Conservation (phyloP, 2,888 invertebrate genomes). For the Campoplex nolae region DNA sequence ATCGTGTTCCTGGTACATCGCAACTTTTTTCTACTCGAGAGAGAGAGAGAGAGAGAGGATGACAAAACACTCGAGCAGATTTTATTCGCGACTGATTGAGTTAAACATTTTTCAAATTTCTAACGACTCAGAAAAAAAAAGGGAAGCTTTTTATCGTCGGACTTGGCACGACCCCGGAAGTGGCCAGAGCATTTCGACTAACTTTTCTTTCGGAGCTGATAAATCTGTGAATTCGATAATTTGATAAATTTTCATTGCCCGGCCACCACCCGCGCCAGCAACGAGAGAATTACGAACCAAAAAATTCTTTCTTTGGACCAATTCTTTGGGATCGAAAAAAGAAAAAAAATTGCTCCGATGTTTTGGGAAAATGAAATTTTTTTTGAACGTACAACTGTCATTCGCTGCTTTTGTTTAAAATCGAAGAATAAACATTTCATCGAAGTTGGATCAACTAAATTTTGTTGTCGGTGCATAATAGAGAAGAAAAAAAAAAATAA, state of each 20-base stretch:
- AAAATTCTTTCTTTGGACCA: too few species aligned
- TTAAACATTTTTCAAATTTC: neutral
- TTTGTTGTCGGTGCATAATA: too few species aligned
- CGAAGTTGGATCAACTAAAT: neutral
- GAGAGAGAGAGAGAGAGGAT: too few species aligned
- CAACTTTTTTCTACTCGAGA: constrained; percentile 32
- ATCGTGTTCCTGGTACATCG: constrained; percentile 70
- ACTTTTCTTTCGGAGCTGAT: neutral
- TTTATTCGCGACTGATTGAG: constrained; percentile 58
- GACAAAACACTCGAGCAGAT: neutral
- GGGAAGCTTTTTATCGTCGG: neutral
- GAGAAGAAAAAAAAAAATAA: too few species aligned
- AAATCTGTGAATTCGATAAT: neutral
- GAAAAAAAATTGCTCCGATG: too few species aligned
- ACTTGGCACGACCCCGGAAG: neutral
- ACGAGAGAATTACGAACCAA: too few species aligned
- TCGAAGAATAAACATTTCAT: neutral
- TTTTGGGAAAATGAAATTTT: neutral
- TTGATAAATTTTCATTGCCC: too few species aligned
- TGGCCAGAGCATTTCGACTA: neutral
- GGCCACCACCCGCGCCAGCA: too few species aligned
- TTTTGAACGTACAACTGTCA: neutral
- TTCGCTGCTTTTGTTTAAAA: neutral
- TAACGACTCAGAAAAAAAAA: too few species aligned
- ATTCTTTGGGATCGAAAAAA: too few species aligned